Evolutionary conservation across 2,113 vertebrate genomes (phyloP), one percentile per base, ranked within the genome.

Genomic region (Chamaetylas fuelleborni): DNA sequence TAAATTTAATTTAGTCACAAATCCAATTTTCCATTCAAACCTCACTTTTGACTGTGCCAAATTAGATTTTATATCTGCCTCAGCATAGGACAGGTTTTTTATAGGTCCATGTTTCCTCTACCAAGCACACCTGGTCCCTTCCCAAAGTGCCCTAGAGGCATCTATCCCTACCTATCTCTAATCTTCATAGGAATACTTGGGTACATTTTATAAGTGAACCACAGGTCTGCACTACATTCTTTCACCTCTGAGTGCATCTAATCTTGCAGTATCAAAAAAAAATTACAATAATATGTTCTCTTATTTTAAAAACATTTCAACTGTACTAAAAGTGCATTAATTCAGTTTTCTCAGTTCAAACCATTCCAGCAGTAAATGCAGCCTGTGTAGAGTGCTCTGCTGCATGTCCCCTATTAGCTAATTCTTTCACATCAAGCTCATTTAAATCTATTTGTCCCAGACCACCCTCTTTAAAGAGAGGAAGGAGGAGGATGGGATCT

Each of bases 401-500:
- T 94, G 56, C 62, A n/a, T 72, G 66, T 93, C 43, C 84, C 84
- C 83, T 78, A 93, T 89, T 96, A 95, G 86, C 87, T 81, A 95
- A 82, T 84, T 85, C 48, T 81, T 74, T 88, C 88, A 88, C 88
- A 87, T 81, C 79, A 89, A 79, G 82, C 76, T 93, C 73, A 92
- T 96, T 97, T 96, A 91, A 92, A 91, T 88, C 93, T 95, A 95
- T 93, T 92, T 94, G 81, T 94, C 90, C 83, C 71, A 92, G 80
- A 86, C 81, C 89, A 96, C 71, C 54, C 78, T 96, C 90, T 97
- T 92, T 87, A 94, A 74, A 88, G 65, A 66, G 88, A 43, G 9
- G 53, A 60, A 88, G 42, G 64, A 93, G 90, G 90, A 95, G 65
- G 73, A 93, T 81, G 93, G 94, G 57, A 90, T 81, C 53, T 90